Evolutionary conservation across 2,113 vertebrate species (phyloP).

Genomic region (Tragelaphus imberbis): DNA sequence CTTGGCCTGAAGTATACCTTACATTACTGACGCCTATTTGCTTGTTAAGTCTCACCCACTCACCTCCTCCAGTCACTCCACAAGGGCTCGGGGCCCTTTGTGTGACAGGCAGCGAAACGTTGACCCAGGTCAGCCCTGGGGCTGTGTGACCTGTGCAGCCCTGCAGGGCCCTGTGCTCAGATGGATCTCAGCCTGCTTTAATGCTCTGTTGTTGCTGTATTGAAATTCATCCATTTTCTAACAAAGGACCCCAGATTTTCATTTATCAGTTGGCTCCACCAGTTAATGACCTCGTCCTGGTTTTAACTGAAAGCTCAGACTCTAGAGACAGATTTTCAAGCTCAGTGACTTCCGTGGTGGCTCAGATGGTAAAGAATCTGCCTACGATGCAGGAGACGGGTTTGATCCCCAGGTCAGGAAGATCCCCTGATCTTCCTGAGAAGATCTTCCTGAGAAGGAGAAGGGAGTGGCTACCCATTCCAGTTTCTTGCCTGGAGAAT

Average conservation of each 20-base stretch:
- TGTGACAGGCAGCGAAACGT: background rate
- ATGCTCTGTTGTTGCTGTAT: background rate
- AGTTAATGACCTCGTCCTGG: background rate
- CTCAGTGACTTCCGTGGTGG: accelerated
- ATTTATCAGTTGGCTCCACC: background rate
- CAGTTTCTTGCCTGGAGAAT: background rate
- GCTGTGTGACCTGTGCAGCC: accelerated
- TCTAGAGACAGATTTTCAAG: background rate
- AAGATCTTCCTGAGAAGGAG: too few relatives aligned
- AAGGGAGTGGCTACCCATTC: background rate
- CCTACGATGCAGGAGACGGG: background rate
- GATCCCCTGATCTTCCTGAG: too few relatives aligned
- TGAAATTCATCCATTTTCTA: background rate
- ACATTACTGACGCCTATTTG: background rate
- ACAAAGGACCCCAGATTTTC: background rate
- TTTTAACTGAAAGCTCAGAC: background rate
- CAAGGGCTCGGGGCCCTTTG: background rate
- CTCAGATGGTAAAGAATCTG: background rate
- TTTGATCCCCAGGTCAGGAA: background rate
- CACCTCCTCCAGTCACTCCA: background rate
- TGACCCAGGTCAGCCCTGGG: background rate
- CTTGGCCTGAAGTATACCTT: too few relatives aligned
- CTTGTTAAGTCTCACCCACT: too few relatives aligned
- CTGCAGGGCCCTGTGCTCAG: background rate
- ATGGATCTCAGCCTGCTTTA: too few relatives aligned